Evolutionary conservation across 2,797 vertebrate genomes (phyloP).

Genomic region (Ctenopoma kingsleyae): DNA sequence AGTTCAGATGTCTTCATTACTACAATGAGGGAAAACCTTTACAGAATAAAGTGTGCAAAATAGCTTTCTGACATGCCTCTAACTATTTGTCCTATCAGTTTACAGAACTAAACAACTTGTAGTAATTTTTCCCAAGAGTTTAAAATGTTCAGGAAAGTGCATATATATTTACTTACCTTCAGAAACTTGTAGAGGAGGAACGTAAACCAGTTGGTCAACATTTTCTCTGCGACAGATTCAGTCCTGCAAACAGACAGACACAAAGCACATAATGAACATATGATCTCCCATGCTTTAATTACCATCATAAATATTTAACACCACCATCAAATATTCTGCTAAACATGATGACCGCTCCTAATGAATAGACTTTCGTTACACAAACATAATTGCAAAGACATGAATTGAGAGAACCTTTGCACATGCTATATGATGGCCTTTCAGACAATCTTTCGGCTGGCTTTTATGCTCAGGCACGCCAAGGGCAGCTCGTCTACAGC

Average conservation of each 20-base stretch:
- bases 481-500: conserved; percentile 67
- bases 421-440: conserved; percentile 61
- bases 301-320: conserved; percentile 73
- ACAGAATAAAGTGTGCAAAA: background rate
- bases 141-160: background rate
- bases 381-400: conserved; percentile 71
- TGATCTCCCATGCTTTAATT: conserved; percentile 51
- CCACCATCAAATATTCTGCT: conserved; percentile 60
- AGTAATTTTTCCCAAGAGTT: background rate
- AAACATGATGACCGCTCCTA: conserved; percentile 61
- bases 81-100: too few relatives aligned
- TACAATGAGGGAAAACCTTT: background rate
- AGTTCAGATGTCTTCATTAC: background rate
- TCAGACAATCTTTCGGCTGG: conserved; percentile 63
- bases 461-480: conserved; percentile 79
- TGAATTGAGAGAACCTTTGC: conserved; percentile 52
- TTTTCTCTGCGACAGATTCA: conserved; percentile 98
- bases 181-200: conserved; percentile 98
- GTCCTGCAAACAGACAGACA: conserved; percentile 86
- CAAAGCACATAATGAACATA: conserved; percentile 54
- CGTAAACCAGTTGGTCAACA: conserved; percentile 99
- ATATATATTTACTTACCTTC: conserved; percentile 86
- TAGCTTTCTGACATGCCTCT: too few relatives aligned
- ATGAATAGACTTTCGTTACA: conserved; percentile 74
- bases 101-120: background rate